These are phyloP conservation scores for Trypoxylus dichotomus DNA, from an alignment of 1,140 invertebrate genomes.

Conservation along the genomic window DNA sequence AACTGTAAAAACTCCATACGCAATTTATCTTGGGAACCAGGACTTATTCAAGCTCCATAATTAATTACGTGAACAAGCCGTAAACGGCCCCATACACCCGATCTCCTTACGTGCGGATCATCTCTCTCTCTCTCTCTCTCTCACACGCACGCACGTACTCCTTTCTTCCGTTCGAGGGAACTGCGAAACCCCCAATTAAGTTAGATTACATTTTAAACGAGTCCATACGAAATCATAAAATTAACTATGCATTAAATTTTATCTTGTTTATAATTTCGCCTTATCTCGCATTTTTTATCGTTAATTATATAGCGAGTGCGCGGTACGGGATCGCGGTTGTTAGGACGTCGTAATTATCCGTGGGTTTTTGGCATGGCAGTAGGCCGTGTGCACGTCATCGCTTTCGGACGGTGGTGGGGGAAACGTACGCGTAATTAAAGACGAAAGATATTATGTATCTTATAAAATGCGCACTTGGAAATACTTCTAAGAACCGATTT, in stretches of 20 bases:
- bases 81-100: neutral
- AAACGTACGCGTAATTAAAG: neutral
- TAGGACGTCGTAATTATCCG: slow-evolving; percentile 3
- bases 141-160: too few species aligned
- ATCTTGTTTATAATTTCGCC: slow-evolving; percentile 24
- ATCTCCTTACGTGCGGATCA: neutral
- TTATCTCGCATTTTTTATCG: slow-evolving; percentile 13
- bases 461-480: neutral
- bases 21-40: too few species aligned
- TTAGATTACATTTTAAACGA: slow-evolving; percentile 18
- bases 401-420: neutral
- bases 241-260: slow-evolving; percentile 23
- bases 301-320: slow-evolving; percentile 8
- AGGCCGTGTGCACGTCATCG: neutral
- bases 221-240: slow-evolving; percentile 20
- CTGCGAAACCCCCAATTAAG: neutral
- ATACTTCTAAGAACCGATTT: too few species aligned
- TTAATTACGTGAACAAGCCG: too few species aligned
- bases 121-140: neutral
- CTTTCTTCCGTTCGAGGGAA: neutral
- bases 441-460: neutral
- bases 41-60: too few species aligned
- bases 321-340: neutral
- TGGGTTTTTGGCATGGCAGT: slow-evolving; percentile 5
- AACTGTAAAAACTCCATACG: too few species aligned